Evolutionary conservation across 2,113 vertebrate species (phyloP).

Genomic region (Crotalus helleri): DNA sequence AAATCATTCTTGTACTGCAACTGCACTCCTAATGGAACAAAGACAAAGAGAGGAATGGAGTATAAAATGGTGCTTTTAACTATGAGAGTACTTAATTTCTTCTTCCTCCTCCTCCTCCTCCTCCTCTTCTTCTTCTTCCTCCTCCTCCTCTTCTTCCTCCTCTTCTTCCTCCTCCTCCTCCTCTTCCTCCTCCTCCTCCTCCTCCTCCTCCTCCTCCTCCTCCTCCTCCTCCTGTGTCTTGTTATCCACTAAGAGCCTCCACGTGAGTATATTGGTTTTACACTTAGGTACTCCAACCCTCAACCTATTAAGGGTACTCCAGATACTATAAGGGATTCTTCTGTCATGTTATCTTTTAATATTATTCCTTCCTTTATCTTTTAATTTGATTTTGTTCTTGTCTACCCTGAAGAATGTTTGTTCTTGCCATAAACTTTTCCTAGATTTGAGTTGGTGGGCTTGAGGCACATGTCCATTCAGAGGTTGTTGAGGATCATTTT

Average conservation of each 20-base stretch:
- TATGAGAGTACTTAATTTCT: neutral
- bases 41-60: no score
- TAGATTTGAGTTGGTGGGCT: neutral
- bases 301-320: neutral
- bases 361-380: neutral
- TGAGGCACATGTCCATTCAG: neutral
- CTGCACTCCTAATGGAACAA: neutral
- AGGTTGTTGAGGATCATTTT: neutral
- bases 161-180: neutral
- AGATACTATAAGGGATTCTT: neutral
- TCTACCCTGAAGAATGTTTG: neutral
- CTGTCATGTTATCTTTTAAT: neutral
- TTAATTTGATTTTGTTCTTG: neutral
- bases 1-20: neutral
- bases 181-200: rapidly evolving
- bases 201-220: neutral
- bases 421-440: neutral
- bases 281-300: neutral
- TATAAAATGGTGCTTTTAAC: neutral
- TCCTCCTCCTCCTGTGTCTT: neutral
- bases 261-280: neutral
- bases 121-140: rapidly evolving
- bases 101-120: no score
- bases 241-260: neutral
- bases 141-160: rapidly evolving